Base-by-base conservation (phyloP, 2,797 vertebrate genomes). In the Arremon brunneinucha region DNA sequence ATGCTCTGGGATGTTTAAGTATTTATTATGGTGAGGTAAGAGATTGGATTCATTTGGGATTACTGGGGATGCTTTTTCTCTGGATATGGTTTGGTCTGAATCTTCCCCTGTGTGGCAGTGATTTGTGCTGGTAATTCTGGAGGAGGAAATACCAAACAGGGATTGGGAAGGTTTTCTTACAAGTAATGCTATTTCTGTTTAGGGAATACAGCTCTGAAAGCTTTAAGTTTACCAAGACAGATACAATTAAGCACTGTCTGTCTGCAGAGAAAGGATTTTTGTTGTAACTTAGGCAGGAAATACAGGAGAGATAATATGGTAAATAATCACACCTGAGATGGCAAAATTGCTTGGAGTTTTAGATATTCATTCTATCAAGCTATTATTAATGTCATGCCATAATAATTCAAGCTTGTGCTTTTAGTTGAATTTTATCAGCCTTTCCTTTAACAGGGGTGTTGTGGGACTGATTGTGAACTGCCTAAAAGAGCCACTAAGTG, bases 1-100 rank as follows among this genome's bases (percentile, higher is more conserved):
- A 99, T 65, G 98, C 98, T 37, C 96, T 99, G 72, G 99, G 99
- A 64, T 99, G 99, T 83, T 97, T 99, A 77, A 98, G 98, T 57
- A 96, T 99, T 94, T 98, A 97, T 97, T 97, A 97, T 19, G 94
- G 98, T 43, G 98, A 99, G 99, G 99, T 99, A 98, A 98, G 97
- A 59, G 63, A 46, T 16, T 23, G 11, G 18, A 37, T 77, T 79
- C 0, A 55, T 83, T 89, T 81, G 80, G 49, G 17, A 14, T 77
- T 74, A 11, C 11, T 74, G 70, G n/a, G n/a, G 21, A 19, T 82
- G 23, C 9, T 59, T 20, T 20, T 89, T 46, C 37, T 62, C 39
- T 92, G 34, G 18, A 18, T 47, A 16, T 49, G 21, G n/a, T 80
- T 75, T 43, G 35, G 21, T 55, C 24, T 86, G 44, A 72, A 53